Evolutionary conservation across 2,797 vertebrate species (phyloP), one percentile per base, ranked within the genome.

Genomic region (Mycteria americana): DNA sequence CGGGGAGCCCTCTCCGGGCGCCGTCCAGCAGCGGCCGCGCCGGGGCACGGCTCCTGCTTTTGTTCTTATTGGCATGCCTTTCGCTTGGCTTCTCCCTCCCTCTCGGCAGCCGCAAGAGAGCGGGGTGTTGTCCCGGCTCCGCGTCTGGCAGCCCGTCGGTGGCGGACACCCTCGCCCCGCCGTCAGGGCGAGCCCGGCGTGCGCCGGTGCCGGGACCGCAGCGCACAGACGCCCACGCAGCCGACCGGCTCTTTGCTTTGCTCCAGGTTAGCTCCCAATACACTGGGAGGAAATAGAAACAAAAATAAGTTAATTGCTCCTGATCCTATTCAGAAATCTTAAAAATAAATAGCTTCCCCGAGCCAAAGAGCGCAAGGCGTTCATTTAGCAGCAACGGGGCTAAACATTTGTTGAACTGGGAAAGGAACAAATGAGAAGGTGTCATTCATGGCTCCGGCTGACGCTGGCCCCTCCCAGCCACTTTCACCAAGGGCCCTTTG

Each of bases 391-490:
- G 95, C 85, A n/a, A 72, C 89, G 41, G 78, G 72, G 69, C 94
- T 89, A 89, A 93, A 89, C 94, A 68, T 96, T 90, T 84, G 95
- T 74, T 75, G 93, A 94, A 87, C 96, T 95, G 97, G 96, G 92
- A 97, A 97, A 97, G 97, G 96, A 94, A 97, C 97, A 96, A 97
- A 93, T 89, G 92, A 64, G 86, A 92, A 95, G 77, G 97, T 95
- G 97, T 94, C 97, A 95, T 57, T 95, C 94, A 91, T 62, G 91
- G 96, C 92, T 95, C 84, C 95, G 37, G 88, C 90, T 94, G 93
- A 92, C 91, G 94, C 87, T 97, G 96, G 97, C 95, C 97, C 96
- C 96, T 95, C 97, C 95, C 96, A 95, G 96, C 96, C 97, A 94
- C 95, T 97, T 96, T 90, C 93, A 87, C 96, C 97, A 79, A 95